These are phyloP conservation scores for Notamacropus eugenii DNA, from an alignment of 2,797 vertebrate genomes.

Conservation along the genomic window DNA sequence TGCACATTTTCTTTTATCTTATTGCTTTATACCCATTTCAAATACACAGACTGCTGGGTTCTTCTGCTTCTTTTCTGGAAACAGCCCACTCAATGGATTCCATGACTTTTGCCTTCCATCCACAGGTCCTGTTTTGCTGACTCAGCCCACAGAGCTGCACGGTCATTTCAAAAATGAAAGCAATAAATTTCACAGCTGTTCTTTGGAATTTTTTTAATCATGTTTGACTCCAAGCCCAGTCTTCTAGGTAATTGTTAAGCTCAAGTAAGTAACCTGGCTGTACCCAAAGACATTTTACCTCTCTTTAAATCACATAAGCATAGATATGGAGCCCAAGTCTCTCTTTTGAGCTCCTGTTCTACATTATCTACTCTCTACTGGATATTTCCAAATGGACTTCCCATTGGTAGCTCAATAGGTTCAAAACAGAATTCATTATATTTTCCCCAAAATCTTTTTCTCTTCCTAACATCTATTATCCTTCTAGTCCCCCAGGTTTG, in stretches of 20 bases:
- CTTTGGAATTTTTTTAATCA: constrained; percentile 49
- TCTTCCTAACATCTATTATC: neutral
- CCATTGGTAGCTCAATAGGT: neutral
- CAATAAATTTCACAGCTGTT: constrained; percentile 61
- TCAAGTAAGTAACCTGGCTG: constrained; percentile 23
- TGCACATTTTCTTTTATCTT: neutral
- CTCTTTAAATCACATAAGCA: neutral
- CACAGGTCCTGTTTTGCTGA: constrained; percentile 21
- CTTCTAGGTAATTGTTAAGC: constrained; percentile 47
- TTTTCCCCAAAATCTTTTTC: neutral
- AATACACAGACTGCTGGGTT: neutral
- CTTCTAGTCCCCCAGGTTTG: neutral
- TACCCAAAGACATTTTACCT: constrained; percentile 27
- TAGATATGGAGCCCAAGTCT: neutral
- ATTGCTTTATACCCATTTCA: neutral
- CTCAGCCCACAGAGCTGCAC: neutral
- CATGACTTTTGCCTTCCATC: constrained; percentile 9
- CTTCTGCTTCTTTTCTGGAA: neutral
- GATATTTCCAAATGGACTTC: neutral
- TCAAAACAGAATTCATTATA: neutral
- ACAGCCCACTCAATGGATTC: constrained; percentile 13
- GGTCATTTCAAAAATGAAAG: constrained; percentile 16
- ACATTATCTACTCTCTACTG: neutral
- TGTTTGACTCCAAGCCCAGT: constrained; percentile 27
- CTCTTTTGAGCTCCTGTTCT: neutral